Conservation (phyloP, 2,888 invertebrate species). For the Argyra leucocephala region DNA sequence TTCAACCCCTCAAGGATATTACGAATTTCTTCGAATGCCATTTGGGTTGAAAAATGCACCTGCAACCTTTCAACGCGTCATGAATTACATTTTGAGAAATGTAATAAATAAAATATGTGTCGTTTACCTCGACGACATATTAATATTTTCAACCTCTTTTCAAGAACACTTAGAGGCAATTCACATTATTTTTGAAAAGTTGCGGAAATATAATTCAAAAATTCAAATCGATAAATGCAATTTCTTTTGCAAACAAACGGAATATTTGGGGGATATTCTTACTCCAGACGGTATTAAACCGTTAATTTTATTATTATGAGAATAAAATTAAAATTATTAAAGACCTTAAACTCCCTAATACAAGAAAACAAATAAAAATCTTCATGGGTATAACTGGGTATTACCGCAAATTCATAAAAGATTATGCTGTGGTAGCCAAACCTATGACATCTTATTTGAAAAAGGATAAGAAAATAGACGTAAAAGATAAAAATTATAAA, state of each 20-base stretch:
- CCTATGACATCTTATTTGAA: constrained; percentile 17
- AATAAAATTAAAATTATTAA: constrained; percentile 22
- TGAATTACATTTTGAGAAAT: constrained; percentile 21
- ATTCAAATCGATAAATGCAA: too few relatives aligned
- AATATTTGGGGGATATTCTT: constrained; percentile 22
- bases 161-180: constrained; percentile 12
- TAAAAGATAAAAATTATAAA: constrained; percentile 15
- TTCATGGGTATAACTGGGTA: constrained; percentile 23
- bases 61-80: constrained; percentile 24
- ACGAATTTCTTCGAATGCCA: constrained; percentile 24
- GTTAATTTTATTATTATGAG: too few relatives aligned
- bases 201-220: neutral
- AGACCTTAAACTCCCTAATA: constrained; percentile 22
- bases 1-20: constrained; percentile 20
- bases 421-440: constrained; percentile 19
- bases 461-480: constrained; percentile 15
- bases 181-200: neutral
- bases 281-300: constrained; percentile 20
- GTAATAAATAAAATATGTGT: constrained; percentile 21
- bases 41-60: constrained; percentile 25
- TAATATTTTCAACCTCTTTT: constrained; percentile 17
- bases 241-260: neutral
- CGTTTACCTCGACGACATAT: constrained; percentile 17
- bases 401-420: constrained; percentile 13
- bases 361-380: constrained; percentile 20